phyloP scores from a whole-genome alignment of 2,888 invertebrate species.

The Noctuana brunneofusca region DNA sequence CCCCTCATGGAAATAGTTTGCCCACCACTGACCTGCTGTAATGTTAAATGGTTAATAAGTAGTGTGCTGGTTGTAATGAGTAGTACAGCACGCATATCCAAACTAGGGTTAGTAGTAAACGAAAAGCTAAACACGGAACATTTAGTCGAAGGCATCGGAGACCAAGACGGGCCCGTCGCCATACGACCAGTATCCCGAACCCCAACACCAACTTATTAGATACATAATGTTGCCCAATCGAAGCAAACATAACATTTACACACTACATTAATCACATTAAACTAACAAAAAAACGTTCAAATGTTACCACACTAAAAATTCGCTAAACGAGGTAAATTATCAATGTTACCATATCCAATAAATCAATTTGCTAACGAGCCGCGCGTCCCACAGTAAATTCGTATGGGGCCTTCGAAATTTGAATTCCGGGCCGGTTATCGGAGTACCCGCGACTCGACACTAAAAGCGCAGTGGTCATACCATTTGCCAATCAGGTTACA shows the following conservation, averaged over 20 bases:
- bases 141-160: slow-evolving; percentile 11
- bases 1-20: no score
- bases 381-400: slow-evolving; percentile 64
- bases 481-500: slow-evolving; percentile 62
- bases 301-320: slow-evolving; percentile 78
- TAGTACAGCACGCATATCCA: slow-evolving; percentile 36
- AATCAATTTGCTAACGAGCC: slow-evolving; percentile 66
- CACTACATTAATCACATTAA: slow-evolving; percentile 65
- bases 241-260: slow-evolving; percentile 75
- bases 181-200: slow-evolving; percentile 17
- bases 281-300: slow-evolving; percentile 70
- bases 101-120: slow-evolving; percentile 21
- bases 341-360: slow-evolving; percentile 57
- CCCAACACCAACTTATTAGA: slow-evolving; percentile 29
- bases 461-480: slow-evolving; percentile 72
- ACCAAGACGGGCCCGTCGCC: background rate
- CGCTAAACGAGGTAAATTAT: slow-evolving; percentile 68
- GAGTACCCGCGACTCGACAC: slow-evolving; percentile 53
- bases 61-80: slow-evolving; percentile 10
- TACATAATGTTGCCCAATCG: slow-evolving; percentile 38
- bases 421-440: slow-evolving; percentile 48
- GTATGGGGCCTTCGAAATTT: slow-evolving; percentile 55
- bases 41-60: slow-evolving; percentile 18
- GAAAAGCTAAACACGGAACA: slow-evolving; percentile 27
- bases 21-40: background rate